A percentile compares a stretch with the other conserved stretches of the same genome.
Conservation (phyloP, 1,140 invertebrate genomes). For the Drosophila eugracilis region DNA sequence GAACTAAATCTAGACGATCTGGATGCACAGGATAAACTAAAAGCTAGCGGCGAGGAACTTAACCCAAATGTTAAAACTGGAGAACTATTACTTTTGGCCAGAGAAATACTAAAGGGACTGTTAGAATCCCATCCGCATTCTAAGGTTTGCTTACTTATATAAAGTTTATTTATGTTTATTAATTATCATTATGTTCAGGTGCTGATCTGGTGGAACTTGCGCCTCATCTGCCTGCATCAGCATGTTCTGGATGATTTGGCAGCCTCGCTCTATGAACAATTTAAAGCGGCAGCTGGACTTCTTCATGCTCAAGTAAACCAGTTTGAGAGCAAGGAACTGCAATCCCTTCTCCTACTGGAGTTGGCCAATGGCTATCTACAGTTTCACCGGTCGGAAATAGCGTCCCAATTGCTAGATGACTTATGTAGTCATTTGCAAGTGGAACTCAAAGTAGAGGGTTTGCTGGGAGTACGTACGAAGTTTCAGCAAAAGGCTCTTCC, state of each 20-base stretch:
- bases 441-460: constrained; percentile 88
- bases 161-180: background rate
- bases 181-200: constrained; percentile 28
- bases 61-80: constrained; percentile 88
- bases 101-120: constrained; percentile 87
- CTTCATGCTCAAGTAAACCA: constrained; percentile 85
- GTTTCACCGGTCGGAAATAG: constrained; percentile 90
- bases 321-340: constrained; percentile 85
- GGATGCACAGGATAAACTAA: constrained; percentile 66
- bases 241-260: constrained; percentile 90
- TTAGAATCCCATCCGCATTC: constrained; percentile 80
- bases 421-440: constrained; percentile 88
- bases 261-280: constrained; percentile 87
- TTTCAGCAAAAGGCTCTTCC: constrained; percentile 93
- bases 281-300: constrained; percentile 87
- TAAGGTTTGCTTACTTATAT: constrained; percentile 45
- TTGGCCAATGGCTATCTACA: constrained; percentile 90
- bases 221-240: constrained; percentile 90
- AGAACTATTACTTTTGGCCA: constrained; percentile 89
- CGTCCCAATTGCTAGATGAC: constrained; percentile 88
- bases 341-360: constrained; percentile 91
- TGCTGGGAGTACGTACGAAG: constrained; percentile 94
- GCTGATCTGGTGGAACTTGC: constrained; percentile 90
- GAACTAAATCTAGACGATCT: constrained; percentile 14
- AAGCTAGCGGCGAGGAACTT: constrained; percentile 87